These are phyloP conservation scores for Drosophila persimilis DNA, from an alignment of 1,140 invertebrate genomes.

Conservation along the genomic window DNA sequence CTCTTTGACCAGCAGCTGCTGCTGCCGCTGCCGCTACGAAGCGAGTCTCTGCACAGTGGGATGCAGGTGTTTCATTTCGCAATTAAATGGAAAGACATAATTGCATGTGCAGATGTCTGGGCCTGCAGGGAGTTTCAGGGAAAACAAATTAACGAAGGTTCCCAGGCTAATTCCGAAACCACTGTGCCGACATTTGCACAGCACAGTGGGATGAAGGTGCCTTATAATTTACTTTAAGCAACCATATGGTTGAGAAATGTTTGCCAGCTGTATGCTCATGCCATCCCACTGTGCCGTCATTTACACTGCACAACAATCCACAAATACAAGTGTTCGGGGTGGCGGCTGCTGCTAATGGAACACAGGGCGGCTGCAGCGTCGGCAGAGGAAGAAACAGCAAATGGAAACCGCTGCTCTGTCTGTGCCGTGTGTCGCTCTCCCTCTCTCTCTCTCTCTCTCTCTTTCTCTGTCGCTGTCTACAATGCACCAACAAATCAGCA, in stretches of 20 bases:
- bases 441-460: conserved; percentile 26
- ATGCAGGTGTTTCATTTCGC: no score
- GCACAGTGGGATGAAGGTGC: neutral
- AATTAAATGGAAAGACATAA: no score
- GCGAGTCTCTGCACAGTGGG: conserved; percentile 15
- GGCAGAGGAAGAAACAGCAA: conserved; percentile 24
- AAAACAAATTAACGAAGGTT: no score
- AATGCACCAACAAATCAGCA: conserved; percentile 41
- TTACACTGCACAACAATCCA: conserved; percentile 15
- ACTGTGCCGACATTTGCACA: no score
- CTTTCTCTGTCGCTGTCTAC: conserved; percentile 40
- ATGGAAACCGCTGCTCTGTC: conserved; percentile 46
- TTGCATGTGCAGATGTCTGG: no score
- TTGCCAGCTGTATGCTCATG: neutral
- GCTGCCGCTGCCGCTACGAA: conserved; percentile 38
- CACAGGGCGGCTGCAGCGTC: conserved; percentile 52
- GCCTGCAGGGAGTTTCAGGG: no score
- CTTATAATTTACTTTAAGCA: no score
- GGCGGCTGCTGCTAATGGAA: conserved; percentile 77
- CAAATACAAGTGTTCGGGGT: conserved; percentile 62
- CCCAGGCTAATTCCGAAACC: no score
- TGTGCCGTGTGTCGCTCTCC: conserved; percentile 22
- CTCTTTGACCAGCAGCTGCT: conserved; percentile 71
- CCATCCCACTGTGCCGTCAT: conserved; percentile 27
- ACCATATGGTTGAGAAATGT: no score